Evolutionary conservation across 2,888 invertebrate species (phyloP).

Genomic region (Frankliniella intonsa): DNA sequence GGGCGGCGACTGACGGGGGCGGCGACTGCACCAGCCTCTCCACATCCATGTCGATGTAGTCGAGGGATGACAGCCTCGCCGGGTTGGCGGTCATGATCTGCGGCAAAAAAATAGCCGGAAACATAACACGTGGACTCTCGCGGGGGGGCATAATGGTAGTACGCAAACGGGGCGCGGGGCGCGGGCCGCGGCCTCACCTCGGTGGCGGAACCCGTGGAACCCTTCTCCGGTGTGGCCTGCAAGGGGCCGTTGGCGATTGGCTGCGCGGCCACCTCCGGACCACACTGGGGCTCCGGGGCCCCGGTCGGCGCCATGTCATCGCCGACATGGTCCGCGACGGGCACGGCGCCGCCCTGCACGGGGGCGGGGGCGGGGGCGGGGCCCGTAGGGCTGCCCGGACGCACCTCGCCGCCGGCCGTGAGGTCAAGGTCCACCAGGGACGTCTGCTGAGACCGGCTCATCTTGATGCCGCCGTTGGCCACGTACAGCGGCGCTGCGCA

Average conservation of each 20-base stretch:
- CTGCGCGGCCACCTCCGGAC: background rate
- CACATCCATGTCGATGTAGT: conserved; percentile 24
- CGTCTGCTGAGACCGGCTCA: conserved; percentile 9
- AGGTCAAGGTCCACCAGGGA: background rate
- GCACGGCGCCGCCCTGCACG: background rate
- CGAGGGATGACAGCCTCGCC: background rate
- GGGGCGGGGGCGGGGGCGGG: background rate
- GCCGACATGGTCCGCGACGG: too few relatives aligned
- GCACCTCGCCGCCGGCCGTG: background rate
- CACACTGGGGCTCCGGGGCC: too few relatives aligned
- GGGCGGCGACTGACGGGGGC: background rate
- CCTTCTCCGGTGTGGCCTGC: background rate
- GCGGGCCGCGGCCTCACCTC: background rate
- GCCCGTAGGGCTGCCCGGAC: background rate
- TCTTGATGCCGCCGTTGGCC: conserved; percentile 4
- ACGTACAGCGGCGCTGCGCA: conserved; percentile 6
- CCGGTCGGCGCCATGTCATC: too few relatives aligned
- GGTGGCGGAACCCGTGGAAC: background rate
- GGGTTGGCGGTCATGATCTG: conserved; percentile 2
- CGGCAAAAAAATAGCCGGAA: background rate
- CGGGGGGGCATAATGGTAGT: background rate
- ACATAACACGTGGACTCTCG: background rate
- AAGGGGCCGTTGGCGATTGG: background rate
- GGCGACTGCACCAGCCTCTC: conserved; percentile 15
- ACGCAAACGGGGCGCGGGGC: background rate